Base-by-base conservation (phyloP, 2,797 vertebrate genomes). In the Mormyrops attenuatus region DNA sequence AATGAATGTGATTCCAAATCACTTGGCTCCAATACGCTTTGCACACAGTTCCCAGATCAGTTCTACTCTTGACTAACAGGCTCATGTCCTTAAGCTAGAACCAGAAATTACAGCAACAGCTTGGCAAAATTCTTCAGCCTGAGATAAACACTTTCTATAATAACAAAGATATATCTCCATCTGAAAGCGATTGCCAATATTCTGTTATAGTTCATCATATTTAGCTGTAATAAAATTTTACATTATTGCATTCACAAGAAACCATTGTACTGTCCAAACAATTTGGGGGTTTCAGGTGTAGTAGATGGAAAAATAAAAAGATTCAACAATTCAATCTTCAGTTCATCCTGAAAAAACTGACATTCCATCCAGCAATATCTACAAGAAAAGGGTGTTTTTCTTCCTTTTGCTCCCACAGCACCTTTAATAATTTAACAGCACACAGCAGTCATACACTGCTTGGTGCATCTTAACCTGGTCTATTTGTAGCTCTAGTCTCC, bases 1-100 rank as follows among this genome's bases (percentile, higher is more conserved):
- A 85, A 87, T 87, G 85, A 87, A 89, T 82, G 66, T 44, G 57
- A 60, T 80, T 89, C 90, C 88, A 87, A 90, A 89, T 84, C 90
- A 49, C 88, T 87, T 69, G 63, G 84, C 90, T 90, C 34, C 77
- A 50, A 82, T 89, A 63, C 77, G 52, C 88, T 89, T 86, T 60
- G 84, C 88, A 8, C 66, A n/a, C 90, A 41, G 66, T 41, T 52
- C 85, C 47, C 88, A 90, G 90, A 89, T 89, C 85, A 90, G 84
- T 87, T 85, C 88, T 60, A 60, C 88, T 47, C 80, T 77, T 30
- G 47, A 26, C 90, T 49, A 80, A 86, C 90, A 88, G 22, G 41
- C 80, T 80, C 88, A 41, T n/a, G 85, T 60, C 84, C 53, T 38
- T 80, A 49, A 87, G 90, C 60, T 41, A 86, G 88, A 73, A 41